Evolutionary conservation across 1,140 invertebrate genomes (phyloP), one percentile per base, ranked within the genome.

Genomic region (Sweltsa coloradensis): DNA sequence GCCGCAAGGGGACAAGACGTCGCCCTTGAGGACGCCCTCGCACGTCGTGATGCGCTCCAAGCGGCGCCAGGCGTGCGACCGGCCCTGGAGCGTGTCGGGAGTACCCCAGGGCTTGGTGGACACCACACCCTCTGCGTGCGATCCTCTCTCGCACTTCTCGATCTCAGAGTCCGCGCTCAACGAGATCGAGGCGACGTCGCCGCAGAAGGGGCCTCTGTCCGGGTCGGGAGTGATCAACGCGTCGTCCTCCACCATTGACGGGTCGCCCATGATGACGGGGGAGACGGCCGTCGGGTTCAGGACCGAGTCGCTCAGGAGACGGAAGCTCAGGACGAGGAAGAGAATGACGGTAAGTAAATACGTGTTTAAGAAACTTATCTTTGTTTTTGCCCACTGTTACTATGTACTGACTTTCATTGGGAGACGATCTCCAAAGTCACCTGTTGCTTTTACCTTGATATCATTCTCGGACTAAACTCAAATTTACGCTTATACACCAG

Each of bases 111-210:
- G 85, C 50, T 68, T 65, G 44, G 66, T 68, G 22, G 59, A 60
- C 2, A 57, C 60, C 16, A 57, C 64, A 53, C 13, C 49, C 53
- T n/a, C 47, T 52, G 23, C 48, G 49, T 25, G 45, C 46, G 44
- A 73, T 54, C 22, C 63, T 11, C 60, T 70, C 54, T 68, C 75
- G 45, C 68, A 78, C 55, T 66, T 79, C 53, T 89, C 85, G 0
- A 88, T 87, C 54, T 90, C 87, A 0, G 88, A 93, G 66, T 88
- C 85, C 1, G 87, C 87, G 11, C 65, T 92, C 11, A 78, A 90
- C 61, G 77, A 81, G 14, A 66, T 88, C 9, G 57, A 69, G 22
- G 45, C 62, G 21, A 64, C 64, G 2, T 63, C 66, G 11, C 51
- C 69, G 23, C 55, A 57, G 13, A 40, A 29, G 1, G 22, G 18